Evolutionary conservation across 2,888 invertebrate genomes (phyloP), one percentile per base, ranked within the genome.

Genomic region (Agriopis aurantiaria): DNA sequence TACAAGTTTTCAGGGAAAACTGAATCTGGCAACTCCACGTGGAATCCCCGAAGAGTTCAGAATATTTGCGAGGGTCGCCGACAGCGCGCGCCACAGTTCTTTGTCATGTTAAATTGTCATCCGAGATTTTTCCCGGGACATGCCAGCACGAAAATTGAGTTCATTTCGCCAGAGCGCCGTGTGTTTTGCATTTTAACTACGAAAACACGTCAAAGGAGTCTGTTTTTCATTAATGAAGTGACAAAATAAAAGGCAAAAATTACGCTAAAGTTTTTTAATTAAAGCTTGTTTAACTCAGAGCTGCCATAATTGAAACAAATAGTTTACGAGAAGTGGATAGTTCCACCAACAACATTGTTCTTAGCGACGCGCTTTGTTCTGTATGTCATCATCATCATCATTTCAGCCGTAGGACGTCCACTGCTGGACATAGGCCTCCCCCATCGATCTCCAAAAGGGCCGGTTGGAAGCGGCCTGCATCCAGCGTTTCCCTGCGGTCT

Each of bases 61-160:
- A 23, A 59, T 43, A 71, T 71, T 49, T 49, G 51, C 17, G 51
- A 40, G 65, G 65, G 70, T 62, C 64, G 64, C 59, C 60, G 56
- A 43, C 64, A 62, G 66, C 69, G 40, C 6, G 68, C 64, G 63
- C 68, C 69, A 71, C 67, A 56, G 57, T 59, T 57, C 74, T 74
- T 76, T 76, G 75, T 76, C 71, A 74, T 78, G 75, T 73, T 69
- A 76, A 74, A 75, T 65, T 75, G 72, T 75, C 68, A 69, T 72
- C 66, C 72, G 69, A 71, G 71, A 74, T 72, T 75, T 75, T 73
- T 72, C 63, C 59, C 55, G 62, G 68, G 68, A 64, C 57, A 73
- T 69, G 59, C 60, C 68, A 69, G 53, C 58, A 63, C 56, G 55
- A 52, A 69, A 75, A 78, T 75, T 73, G 73, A 73, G 74, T 74